Evolutionary conservation across 2,888 invertebrate species (phyloP).

Genomic region (Gryllus longicercus): DNA sequence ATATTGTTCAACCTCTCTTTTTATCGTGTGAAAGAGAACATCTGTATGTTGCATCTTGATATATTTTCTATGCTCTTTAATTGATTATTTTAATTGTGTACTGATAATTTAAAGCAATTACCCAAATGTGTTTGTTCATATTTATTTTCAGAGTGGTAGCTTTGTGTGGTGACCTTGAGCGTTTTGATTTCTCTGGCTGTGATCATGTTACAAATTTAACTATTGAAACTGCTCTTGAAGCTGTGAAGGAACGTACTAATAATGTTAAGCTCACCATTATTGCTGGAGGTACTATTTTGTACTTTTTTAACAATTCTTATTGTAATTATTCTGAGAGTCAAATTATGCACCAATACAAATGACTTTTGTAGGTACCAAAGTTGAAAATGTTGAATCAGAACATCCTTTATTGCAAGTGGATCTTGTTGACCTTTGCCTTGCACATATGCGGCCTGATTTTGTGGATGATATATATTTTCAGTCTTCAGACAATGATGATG

Average conservation of each 20-base stretch:
- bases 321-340: neutral
- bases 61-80: neutral
- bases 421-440: conserved; percentile 36
- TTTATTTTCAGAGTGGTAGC: conserved; percentile 27
- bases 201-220: conserved; percentile 40
- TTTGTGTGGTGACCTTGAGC: conserved; percentile 39
- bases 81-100: neutral
- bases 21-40: no score
- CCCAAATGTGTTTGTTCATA: no score
- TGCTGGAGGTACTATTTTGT: conserved; percentile 40
- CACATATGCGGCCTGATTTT: conserved; percentile 36
- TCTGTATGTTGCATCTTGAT: no score
- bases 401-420: conserved; percentile 32
- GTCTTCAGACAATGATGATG: conserved; percentile 31
- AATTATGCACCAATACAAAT: no score
- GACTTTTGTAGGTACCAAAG: conserved; percentile 25
- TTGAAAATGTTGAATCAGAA: neutral
- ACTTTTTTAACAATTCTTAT: neutral
- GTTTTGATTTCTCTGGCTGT: conserved; percentile 44
- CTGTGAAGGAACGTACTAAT: conserved; percentile 42
- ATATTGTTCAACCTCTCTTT: no score
- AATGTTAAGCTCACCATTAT: conserved; percentile 43
- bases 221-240: conserved; percentile 40
- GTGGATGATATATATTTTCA: conserved; percentile 35
- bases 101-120: neutral